phyloP scores from a whole-genome alignment of 2,888 invertebrate species.

The Aleiodes testaceus region DNA sequence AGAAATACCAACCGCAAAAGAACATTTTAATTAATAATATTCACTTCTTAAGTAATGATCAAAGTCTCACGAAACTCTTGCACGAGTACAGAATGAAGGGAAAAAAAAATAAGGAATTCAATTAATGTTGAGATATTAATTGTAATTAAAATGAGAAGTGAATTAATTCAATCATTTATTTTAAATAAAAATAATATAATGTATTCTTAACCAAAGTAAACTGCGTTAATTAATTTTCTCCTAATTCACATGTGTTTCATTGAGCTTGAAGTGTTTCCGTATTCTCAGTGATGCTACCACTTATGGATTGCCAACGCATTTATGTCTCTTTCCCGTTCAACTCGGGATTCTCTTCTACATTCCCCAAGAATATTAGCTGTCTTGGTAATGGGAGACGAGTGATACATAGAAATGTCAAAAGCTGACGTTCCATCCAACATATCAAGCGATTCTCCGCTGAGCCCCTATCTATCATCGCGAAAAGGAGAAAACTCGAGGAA shows the following conservation, averaged over 20 bases:
- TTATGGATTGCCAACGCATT: slow-evolving; percentile 54
- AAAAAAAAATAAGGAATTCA: neutral
- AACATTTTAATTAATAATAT: slow-evolving; percentile 73
- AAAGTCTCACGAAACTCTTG: slow-evolving; percentile 52
- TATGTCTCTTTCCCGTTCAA: neutral
- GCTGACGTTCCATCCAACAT: slow-evolving; percentile 57
- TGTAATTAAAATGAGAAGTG: too few species aligned
- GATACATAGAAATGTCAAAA: slow-evolving; percentile 68
- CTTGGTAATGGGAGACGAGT: slow-evolving; percentile 67
- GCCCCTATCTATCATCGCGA: neutral
- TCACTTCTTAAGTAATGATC: slow-evolving; percentile 70
- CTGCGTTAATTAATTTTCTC: too few species aligned
- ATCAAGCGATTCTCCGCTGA: slow-evolving; percentile 19
- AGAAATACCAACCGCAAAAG: slow-evolving; percentile 57
- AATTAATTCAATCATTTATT: too few species aligned
- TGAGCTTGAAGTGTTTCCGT: slow-evolving; percentile 45
- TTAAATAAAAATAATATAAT: too few species aligned
- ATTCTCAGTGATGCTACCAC: too few species aligned
- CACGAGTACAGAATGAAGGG: slow-evolving; percentile 5
- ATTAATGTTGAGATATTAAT: neutral
- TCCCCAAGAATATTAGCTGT: slow-evolving; percentile 63
- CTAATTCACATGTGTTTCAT: slow-evolving; percentile 34
- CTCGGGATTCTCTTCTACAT: slow-evolving; percentile 53
- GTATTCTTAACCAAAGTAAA: too few species aligned
- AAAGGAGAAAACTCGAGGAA: neutral